phyloP scores from a whole-genome alignment of 37 sponge, comb jelly and placozoan species.

The Mnemiopsis leidyi region DNA sequence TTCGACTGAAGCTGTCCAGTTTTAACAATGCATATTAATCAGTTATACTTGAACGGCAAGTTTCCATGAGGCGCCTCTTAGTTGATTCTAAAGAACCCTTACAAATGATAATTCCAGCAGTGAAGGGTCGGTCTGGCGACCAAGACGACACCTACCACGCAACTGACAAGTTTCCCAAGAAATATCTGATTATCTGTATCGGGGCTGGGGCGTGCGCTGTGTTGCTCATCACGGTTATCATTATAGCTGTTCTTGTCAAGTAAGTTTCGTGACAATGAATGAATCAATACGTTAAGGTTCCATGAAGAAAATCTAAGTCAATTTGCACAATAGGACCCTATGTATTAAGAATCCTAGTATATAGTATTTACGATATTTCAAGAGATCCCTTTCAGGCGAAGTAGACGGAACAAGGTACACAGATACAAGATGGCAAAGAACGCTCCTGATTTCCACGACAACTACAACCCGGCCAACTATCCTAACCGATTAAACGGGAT shows the following conservation, averaged over 20 bases:
- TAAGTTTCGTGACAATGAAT: too few relatives aligned
- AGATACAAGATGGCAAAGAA: constrained; percentile 28
- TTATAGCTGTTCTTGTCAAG: constrained; percentile 50
- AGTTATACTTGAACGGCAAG: too few relatives aligned
- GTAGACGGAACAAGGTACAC: not conserved
- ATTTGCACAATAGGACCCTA: too few relatives aligned
- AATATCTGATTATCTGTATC: constrained; percentile 46
- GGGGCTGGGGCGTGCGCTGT: constrained; percentile 12
- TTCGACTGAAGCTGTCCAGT: too few relatives aligned
- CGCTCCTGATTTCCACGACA: not conserved
- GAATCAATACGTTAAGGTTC: too few relatives aligned
- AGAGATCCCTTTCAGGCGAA: not conserved
- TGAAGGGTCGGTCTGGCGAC: constrained; percentile 41
- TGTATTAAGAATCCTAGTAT: not conserved
- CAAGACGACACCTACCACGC: not conserved
- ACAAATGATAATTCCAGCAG: not conserved
- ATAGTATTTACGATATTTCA: not conserved
- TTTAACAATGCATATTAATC: too few relatives aligned
- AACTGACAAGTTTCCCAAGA: not conserved
- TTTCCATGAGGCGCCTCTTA: too few relatives aligned
- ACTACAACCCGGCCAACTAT: not conserved
- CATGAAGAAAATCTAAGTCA: too few relatives aligned
- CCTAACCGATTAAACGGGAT: constrained; percentile 11
- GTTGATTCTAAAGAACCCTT: too few relatives aligned
- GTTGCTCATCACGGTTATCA: not conserved